Conservation (phyloP, 1,140 invertebrate species). For the Monomorium pharaonis region DNA sequence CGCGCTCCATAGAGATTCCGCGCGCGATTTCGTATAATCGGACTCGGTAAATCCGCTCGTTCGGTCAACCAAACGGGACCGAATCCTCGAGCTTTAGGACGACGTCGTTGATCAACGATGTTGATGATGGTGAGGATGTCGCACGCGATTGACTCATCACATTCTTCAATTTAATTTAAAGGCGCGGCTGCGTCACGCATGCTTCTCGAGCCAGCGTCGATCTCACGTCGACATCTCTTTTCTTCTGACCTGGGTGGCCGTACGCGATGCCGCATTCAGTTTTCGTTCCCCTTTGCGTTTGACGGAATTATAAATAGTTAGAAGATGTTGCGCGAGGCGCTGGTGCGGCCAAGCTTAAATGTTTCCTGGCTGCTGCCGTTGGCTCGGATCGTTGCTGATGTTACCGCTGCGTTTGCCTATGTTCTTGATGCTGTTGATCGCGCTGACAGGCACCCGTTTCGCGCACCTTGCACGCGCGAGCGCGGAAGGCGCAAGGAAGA, state of each 20-base stretch:
- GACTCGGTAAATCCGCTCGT: neutral
- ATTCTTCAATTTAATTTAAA: constrained; percentile 17
- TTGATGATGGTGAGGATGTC: constrained; percentile 1
- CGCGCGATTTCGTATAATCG: neutral
- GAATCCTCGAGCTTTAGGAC: constrained; percentile 37
- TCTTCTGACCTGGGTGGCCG: constrained; percentile 58
- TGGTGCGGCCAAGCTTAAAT: constrained; percentile 57
- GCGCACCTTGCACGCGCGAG: constrained; percentile 9
- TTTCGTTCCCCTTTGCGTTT: constrained; percentile 62
- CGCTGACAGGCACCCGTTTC: constrained; percentile 13
- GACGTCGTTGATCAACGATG: neutral
- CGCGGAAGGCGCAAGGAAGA: constrained; percentile 28
- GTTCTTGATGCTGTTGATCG: constrained; percentile 8
- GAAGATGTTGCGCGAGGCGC: constrained; percentile 64
- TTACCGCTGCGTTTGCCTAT: constrained; percentile 47
- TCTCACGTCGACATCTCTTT: constrained; percentile 14
- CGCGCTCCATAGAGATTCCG: neutral
- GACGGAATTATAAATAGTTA: constrained; percentile 69
- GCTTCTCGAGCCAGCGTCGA: constrained; percentile 8
- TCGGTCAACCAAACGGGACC: neutral
- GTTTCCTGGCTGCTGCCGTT: constrained; percentile 44
- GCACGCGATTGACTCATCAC: constrained; percentile 32
- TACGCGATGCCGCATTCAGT: constrained; percentile 45
- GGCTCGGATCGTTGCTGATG: constrained; percentile 13
- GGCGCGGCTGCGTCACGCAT: constrained; percentile 15